These are phyloP conservation scores for Melitaea athalia DNA, from an alignment of 2,888 invertebrate species.

Conservation along the genomic window DNA sequence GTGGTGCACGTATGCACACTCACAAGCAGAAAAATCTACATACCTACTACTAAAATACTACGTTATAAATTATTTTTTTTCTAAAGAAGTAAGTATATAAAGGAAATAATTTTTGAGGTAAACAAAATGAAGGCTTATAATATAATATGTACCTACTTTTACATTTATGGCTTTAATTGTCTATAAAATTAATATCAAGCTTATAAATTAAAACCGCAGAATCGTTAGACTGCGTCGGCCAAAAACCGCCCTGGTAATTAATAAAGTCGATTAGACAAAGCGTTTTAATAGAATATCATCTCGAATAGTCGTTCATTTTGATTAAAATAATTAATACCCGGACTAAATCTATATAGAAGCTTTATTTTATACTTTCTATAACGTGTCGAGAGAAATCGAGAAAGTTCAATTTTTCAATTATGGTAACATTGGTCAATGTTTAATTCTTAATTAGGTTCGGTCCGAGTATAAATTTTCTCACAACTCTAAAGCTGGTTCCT, in stretches of 20 bases:
- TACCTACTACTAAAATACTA: too few relatives aligned
- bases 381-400: background rate
- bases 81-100: too few relatives aligned
- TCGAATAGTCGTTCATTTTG: background rate
- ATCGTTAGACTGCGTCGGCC: background rate
- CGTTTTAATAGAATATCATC: background rate
- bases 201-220: background rate
- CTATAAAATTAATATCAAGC: background rate
- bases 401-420: background rate
- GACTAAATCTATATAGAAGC: background rate
- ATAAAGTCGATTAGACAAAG: conserved; percentile 4
- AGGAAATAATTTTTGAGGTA: too few relatives aligned
- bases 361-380: background rate
- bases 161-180: too few relatives aligned
- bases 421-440: too few relatives aligned
- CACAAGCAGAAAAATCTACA: too few relatives aligned
- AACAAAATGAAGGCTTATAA: too few relatives aligned
- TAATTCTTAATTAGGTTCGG: background rate
- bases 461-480: background rate
- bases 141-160: too few relatives aligned
- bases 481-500: too few relatives aligned
- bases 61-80: too few relatives aligned
- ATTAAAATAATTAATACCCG: background rate
- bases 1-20: too few relatives aligned
- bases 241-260: conserved; percentile 2